Conservation (phyloP, 2,888 invertebrate genomes). For the Nudaria mundana region DNA sequence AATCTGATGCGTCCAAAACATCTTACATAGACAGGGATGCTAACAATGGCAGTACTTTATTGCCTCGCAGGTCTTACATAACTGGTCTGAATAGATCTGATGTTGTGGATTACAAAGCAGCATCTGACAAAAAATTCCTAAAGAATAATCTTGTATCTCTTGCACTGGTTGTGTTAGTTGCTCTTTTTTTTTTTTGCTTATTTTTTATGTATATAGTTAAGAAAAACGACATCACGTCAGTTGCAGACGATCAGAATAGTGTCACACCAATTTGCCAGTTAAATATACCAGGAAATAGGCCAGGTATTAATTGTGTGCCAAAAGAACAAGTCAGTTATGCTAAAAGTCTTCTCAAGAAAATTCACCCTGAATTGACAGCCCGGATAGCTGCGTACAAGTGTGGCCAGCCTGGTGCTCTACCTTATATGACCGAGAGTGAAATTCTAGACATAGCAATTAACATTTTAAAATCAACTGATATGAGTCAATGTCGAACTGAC, state of each 20-base stretch:
- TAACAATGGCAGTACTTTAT: conserved; percentile 61
- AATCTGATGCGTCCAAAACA: conserved; percentile 59
- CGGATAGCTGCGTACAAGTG: conserved; percentile 82
- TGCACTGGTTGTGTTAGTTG: conserved; percentile 81
- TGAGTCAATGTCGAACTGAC: conserved; percentile 77
- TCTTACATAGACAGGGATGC: conserved; percentile 58
- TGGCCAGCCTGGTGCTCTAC: conserved; percentile 69
- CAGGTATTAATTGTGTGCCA: conserved; percentile 84
- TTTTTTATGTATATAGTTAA: conserved; percentile 86
- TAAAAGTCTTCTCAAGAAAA: conserved; percentile 82
- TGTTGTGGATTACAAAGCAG: conserved; percentile 61
- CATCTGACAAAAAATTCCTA: conserved; percentile 73
- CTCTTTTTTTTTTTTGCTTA: conserved; percentile 84
- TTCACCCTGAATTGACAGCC: conserved; percentile 83
- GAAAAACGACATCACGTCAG: conserved; percentile 79
- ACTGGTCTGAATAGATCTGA: conserved; percentile 62
- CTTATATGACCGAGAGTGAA: conserved; percentile 84
- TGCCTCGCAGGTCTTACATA: conserved; percentile 65
- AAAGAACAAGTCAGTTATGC: conserved; percentile 83
- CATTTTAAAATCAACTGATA: conserved; percentile 46
- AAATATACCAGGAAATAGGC: conserved; percentile 73
- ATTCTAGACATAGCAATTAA: conserved; percentile 79
- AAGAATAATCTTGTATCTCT: conserved; percentile 84
- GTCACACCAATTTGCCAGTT: conserved; percentile 80
- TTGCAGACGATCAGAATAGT: conserved; percentile 78